phyloP scores from a whole-genome alignment of 92 coral and sea anemone species.

The Porites divaricata region DNA sequence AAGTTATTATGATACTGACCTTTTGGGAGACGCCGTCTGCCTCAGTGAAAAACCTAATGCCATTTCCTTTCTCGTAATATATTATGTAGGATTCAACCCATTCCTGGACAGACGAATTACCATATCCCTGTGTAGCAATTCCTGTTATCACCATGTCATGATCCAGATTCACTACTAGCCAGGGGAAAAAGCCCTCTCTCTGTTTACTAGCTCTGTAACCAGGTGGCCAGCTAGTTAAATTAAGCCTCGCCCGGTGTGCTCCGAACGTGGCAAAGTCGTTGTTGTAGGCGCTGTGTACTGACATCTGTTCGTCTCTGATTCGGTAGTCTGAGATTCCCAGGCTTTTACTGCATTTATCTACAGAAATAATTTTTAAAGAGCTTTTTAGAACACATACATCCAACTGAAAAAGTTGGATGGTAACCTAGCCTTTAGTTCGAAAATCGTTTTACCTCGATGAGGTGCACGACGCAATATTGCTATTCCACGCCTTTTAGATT shows the following conservation, averaged over 20 bases:
- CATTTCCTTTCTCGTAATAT: slow-evolving; percentile 34
- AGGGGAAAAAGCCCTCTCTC: slow-evolving; percentile 17
- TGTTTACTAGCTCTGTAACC: slow-evolving; percentile 71
- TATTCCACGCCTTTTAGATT: too few relatives aligned
- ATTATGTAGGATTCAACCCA: slow-evolving; percentile 67
- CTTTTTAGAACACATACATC: not conserved
- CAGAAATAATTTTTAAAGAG: not conserved
- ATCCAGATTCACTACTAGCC: slow-evolving; percentile 67
- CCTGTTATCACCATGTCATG: slow-evolving; percentile 74
- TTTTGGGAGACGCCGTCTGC: not conserved
- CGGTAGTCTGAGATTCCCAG: slow-evolving; percentile 71
- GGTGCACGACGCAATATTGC: too few relatives aligned
- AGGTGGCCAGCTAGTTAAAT: slow-evolving; percentile 60
- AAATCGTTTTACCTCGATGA: too few relatives aligned
- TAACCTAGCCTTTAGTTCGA: too few relatives aligned
- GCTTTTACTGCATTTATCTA: slow-evolving; percentile 33
- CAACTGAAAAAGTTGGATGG: too few relatives aligned
- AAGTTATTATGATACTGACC: not conserved
- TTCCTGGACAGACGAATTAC: slow-evolving; percentile 59
- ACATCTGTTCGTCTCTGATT: slow-evolving; percentile 75
- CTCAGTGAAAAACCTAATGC: not conserved
- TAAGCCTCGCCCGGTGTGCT: slow-evolving; percentile 43
- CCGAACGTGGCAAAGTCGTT: slow-evolving; percentile 29
- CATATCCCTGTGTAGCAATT: slow-evolving; percentile 87
- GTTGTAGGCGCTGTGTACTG: slow-evolving; percentile 39